Base-by-base conservation (phyloP, 2,888 invertebrate species). In the Rambutsinella grinnellia region DNA sequence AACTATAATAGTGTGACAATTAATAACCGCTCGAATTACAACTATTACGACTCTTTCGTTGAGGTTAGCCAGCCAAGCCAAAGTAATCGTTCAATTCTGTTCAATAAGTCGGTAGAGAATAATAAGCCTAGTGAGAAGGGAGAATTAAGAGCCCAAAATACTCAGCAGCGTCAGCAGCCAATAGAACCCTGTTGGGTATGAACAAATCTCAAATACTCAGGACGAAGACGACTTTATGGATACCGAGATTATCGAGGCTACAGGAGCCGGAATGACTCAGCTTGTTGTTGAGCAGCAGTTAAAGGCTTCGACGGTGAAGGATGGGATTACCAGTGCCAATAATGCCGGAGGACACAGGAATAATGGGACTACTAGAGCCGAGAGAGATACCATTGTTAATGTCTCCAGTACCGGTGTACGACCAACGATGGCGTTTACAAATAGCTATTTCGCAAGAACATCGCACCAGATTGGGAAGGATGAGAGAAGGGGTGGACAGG, bases 1-100 rank as follows among this genome's bases (percentile, higher is more conserved):
- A 26, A 65, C 2, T 23, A 65, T 36, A 27, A 17, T 27, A 65
- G 54, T 36, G 5, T 36, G 13, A 5, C 5, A 5, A 36, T 36
- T 46, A 65, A 54, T 65, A 71, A 71, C 71, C 65, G 74, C 66
- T 74, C 74, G 74, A 74, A 74, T 74, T 74, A 74, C 51, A 68
- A 58, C 46, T 74, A 74, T 27, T 63, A 74, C 24, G 57, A 58
- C 57, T 72, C 57, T 60, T 51, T 68, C 51, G 68, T 58, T 60
- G 56, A 67, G 24, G 63, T 71, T 71, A 57, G n/a, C n/a, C 62
- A 27, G 51, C 49, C 26, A 62, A 49, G 36, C 36, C 36, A 36
- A 36, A 36, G 6, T 36, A 62, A 65, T 63, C 58, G 19, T 54
- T 62, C 71, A n/a, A n/a, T 58, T 72, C 65, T 51, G 51, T 62